These are phyloP conservation scores for Nomada lathburiana DNA, from an alignment of 2,888 invertebrate species.

Conservation along the genomic window DNA sequence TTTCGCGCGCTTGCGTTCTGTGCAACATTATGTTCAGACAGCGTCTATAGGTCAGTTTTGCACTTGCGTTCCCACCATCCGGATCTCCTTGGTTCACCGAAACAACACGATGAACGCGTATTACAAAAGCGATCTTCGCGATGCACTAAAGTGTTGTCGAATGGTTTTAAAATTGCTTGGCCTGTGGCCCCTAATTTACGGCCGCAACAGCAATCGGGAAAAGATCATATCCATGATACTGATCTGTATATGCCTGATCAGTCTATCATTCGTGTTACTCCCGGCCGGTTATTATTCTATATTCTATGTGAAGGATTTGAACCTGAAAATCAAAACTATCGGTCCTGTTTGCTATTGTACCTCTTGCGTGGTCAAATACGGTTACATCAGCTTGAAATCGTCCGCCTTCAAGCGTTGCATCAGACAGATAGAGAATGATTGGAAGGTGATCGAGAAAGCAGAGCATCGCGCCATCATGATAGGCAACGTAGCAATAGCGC, in stretches of 20 bases:
- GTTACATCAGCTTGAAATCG: constrained; percentile 49
- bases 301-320: constrained; percentile 24
- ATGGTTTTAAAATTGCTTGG: constrained; percentile 71
- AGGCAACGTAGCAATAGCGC: constrained; percentile 60
- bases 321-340: constrained; percentile 61
- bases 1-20: no score
- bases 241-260: constrained; percentile 14
- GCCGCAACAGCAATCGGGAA: not conserved
- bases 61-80: no score
- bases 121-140: constrained; percentile 17
- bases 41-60: no score
- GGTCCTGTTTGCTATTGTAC: constrained; percentile 70
- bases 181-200: constrained; percentile 61
- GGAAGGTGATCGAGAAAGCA: constrained; percentile 48
- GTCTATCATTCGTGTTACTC: constrained; percentile 51
- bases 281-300: constrained; percentile 45
- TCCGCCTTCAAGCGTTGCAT: constrained; percentile 55
- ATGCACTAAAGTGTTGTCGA: constrained; percentile 70
- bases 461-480: constrained; percentile 67
- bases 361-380: constrained; percentile 69
- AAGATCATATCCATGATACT: not conserved
- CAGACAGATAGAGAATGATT: constrained; percentile 68
- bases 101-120: not conserved
- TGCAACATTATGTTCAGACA: no score
- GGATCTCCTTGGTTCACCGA: no score